phyloP scores from a whole-genome alignment of 2,888 invertebrate species.

The Anaspis maculata region DNA sequence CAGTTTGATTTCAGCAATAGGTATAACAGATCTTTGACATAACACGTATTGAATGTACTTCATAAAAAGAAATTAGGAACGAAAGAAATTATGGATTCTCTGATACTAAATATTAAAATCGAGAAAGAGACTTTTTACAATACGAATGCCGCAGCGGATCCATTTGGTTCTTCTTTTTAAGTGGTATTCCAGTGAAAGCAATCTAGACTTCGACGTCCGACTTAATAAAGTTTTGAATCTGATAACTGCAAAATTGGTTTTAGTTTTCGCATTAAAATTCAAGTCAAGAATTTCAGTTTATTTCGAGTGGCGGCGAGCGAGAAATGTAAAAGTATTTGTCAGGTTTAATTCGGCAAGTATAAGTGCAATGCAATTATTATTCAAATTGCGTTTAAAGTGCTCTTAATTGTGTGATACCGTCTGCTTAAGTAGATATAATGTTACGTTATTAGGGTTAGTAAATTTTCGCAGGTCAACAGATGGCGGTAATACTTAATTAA shows the following conservation, averaged over 20 bases:
- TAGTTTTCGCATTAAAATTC: conserved; percentile 23
- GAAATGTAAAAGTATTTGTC: not conserved
- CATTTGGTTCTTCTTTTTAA: conserved; percentile 4
- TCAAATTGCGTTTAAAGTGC: conserved; percentile 28
- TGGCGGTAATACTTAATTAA: conserved; percentile 18
- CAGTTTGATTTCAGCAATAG: too few species aligned
- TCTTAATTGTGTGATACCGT: conserved; percentile 27
- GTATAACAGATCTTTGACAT: too few species aligned
- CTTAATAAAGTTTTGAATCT: conserved; percentile 21
- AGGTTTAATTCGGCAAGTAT: conserved; percentile 3
- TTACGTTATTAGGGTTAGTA: conserved; percentile 22
- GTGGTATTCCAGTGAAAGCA: conserved; percentile 10
- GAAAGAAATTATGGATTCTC: too few species aligned
- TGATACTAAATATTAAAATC: too few species aligned
- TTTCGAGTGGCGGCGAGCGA: conserved; percentile 10
- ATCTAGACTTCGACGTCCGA: conserved; percentile 13
- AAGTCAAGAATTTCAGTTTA: conserved; percentile 15
- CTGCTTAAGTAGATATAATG: conserved; percentile 28
- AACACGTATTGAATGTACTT: too few species aligned
- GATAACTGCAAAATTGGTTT: conserved; percentile 19
- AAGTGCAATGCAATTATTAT: conserved; percentile 22
- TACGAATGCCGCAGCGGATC: too few species aligned
- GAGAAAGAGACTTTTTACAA: too few species aligned
- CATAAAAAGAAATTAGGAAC: too few species aligned
- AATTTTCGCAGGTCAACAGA: conserved; percentile 20